Evolutionary conservation across 1,140 invertebrate genomes (phyloP), one percentile per base, ranked within the genome.

Genomic region (Muscidifurax raptorellus): DNA sequence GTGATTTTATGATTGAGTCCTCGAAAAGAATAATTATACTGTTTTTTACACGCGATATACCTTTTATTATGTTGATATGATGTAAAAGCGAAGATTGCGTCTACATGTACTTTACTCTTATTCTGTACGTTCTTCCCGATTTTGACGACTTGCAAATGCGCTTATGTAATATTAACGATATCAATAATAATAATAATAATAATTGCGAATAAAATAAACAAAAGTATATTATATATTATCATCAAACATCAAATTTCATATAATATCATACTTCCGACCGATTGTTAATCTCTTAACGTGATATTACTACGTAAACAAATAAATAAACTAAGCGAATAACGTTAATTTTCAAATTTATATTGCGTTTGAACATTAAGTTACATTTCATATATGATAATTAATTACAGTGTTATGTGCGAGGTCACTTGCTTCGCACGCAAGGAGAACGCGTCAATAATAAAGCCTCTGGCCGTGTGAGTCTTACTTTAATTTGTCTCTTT

Each of bases 321-420:
- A 66, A 83, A 72, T 59, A 59, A 80, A 84, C 30, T 64, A 75
- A 75, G 74, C 28, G 52, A 71, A 71, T 72, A 12, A 22, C 28
- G 7, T 71, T 84, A 59, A 52, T 83, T 83, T 69, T 28, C 66
- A 47, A 76, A 72, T 84, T 6, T 64, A 40, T 84, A 74, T 22
- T 74, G 22, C 40, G 30, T 74, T 40, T 5, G 40, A 40, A n/a
- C 18, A 32, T 52, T 52, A 27, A 47, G 66, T 71, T 83, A 78
- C 72, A 83, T 72, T 75, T 78, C 67, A 30, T 30, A 59, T 71
- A 64, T 74, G 28, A 78, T 78, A 78, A 75, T 82, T 82, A 82
- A 83, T 84, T 84, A 84, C 82, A 79, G 1, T 59, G 77, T 79
- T 84, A n/a, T n/a, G n/a, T n/a, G 66, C 64, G 82, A 79, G 64